These are phyloP conservation scores for Lycaon pictus DNA, from an alignment of 2,113 vertebrate species.

Conservation along the genomic window DNA sequence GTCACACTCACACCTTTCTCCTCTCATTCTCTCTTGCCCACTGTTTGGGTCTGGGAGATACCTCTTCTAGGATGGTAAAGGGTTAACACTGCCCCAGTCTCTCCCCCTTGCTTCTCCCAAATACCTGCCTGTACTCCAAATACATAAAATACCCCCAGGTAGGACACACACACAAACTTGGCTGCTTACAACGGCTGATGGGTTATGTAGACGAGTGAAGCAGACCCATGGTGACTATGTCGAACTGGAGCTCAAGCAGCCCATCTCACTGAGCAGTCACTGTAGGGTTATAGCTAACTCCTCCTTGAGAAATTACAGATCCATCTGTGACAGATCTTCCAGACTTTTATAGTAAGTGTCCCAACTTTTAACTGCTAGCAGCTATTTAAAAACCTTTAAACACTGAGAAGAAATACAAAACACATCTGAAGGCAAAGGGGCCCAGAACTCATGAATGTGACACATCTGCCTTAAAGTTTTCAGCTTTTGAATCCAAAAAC, in stretches of 20 bases:
- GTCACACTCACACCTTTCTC: background rate
- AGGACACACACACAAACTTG: background rate
- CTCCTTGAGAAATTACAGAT: background rate
- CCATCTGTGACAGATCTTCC: background rate
- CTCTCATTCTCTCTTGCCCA: background rate
- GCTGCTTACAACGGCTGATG: background rate
- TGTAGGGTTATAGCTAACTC: background rate
- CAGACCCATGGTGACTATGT: background rate
- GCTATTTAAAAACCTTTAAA: background rate
- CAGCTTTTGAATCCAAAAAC: background rate
- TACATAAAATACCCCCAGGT: background rate
- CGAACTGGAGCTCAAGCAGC: background rate
- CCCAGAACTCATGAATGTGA: background rate
- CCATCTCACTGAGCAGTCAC: background rate
- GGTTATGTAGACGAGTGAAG: background rate
- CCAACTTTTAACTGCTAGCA: background rate
- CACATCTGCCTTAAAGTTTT: background rate
- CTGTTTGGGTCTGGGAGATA: background rate
- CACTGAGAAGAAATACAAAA: background rate
- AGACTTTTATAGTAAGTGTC: background rate
- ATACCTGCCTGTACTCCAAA: background rate
- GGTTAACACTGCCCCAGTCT: background rate
- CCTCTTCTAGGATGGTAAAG: background rate
- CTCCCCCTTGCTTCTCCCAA: background rate
- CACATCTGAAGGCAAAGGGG: background rate